Evolutionary conservation across 2,888 invertebrate genomes (phyloP), one percentile per base, ranked within the genome.

Genomic region (Pterobdella sp.): DNA sequence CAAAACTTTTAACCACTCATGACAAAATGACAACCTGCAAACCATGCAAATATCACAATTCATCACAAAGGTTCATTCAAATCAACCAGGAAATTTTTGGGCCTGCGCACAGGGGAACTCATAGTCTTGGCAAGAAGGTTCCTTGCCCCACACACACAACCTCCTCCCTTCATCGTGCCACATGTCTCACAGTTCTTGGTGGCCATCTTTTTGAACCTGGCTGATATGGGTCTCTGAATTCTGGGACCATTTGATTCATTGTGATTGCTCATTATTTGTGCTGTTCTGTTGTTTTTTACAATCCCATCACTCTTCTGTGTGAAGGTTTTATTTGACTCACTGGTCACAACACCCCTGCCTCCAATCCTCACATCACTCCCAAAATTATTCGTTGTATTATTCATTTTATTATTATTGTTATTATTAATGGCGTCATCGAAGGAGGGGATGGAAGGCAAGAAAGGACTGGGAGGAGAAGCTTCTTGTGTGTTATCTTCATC

Each of bases 51-150:
- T n/a, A n/a, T n/a, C n/a, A n/a, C n/a, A n/a, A n/a, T n/a, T n/a
- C n/a, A n/a, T n/a, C n/a, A n/a, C n/a, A n/a, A n/a, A n/a, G 7
- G 42, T 7, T 18, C 60, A 3, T 56, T 56, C 3, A 56, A 3
- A 3, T 56, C 60, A 7, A 56, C 60, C 60, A 69, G 22, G 35
- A 71, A 32, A 26, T 18, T n/a, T 29, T 60, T 56, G 71, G 71
- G 71, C 36, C 71, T 31, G 56, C 71, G 31, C 22, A 71, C 70
- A 3, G 70, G 70, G 4, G 70, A 70, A n/a, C 52, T 34, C 22
- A 70, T 49, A 1, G 35, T 56, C 35, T 70, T 70, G 56, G 35
- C n/a, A 32, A n/a, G 4, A 52, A 29, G 32, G 68, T 32, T 18
- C 10, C 29, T 42, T 1, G 32, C 26, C 34, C 26, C 7, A 29